Conservation (phyloP, 37 sponge, comb jelly and placozoan species). For the Tethya wilhelma region DNA sequence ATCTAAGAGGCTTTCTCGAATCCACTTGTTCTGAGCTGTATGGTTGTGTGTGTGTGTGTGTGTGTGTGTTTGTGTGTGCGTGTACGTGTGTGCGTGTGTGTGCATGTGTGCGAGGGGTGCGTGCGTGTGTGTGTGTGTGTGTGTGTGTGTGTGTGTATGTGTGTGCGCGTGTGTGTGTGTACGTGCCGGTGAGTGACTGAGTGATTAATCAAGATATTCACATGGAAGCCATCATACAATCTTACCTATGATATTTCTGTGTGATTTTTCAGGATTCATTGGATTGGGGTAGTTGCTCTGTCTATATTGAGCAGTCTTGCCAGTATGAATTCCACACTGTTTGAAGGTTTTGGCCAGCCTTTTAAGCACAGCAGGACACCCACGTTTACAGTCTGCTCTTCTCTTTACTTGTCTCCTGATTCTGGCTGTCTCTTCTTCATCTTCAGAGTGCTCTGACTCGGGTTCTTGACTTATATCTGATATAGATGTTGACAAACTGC, state of each 20-base stretch:
- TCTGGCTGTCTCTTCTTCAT: neutral
- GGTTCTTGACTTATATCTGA: conserved; percentile 2
- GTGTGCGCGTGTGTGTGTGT: no score
- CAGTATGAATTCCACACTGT: neutral
- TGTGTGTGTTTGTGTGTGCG: no score
- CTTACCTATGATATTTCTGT: conserved; percentile 13
- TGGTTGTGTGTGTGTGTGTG: no score
- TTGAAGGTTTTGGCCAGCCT: conserved; percentile 2
- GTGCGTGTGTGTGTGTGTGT: no score
- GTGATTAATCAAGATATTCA: no score
- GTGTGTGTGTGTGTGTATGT: no score
- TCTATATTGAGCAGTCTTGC: conserved; percentile 1
- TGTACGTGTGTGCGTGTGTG: no score
- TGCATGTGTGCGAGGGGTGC: no score
- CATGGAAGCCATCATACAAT: no score
- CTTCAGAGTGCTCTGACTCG: neutral
- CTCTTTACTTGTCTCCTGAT: neutral
- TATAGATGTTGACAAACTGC: neutral
- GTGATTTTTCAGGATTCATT: neutral
- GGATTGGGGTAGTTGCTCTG: conserved; percentile 2
- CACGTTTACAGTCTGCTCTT: neutral
- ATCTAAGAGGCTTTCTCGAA: conserved; percentile 21
- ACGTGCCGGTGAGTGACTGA: no score
- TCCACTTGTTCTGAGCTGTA: conserved; percentile 39
- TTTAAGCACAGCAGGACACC: conserved; percentile 1